phyloP scores from a whole-genome alignment of 2,888 invertebrate genomes.

The Cenopis cana region DNA sequence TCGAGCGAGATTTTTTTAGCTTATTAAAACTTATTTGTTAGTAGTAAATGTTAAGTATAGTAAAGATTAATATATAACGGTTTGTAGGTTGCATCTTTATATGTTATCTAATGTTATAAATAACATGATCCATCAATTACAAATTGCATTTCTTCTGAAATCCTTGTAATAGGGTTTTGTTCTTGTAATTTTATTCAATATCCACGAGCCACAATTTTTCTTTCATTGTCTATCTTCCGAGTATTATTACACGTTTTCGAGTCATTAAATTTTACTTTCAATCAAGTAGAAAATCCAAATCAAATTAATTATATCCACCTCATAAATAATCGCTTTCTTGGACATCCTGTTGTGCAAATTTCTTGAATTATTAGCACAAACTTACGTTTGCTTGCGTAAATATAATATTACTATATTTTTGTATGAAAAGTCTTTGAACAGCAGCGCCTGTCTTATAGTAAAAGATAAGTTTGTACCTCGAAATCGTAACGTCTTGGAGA shows the following conservation, averaged over 20 bases:
- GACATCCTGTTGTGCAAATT: slow-evolving; percentile 38
- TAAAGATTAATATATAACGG: no score
- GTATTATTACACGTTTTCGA: slow-evolving; percentile 11
- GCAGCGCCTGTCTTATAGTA: neutral
- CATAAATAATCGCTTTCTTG: slow-evolving; percentile 35
- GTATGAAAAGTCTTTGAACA: neutral
- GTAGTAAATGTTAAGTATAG: no score
- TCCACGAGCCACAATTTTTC: no score
- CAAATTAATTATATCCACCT: slow-evolving; percentile 25
- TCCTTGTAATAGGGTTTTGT: neutral
- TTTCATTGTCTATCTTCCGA: no score
- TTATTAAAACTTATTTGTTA: neutral
- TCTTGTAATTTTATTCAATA: no score
- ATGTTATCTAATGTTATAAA: no score
- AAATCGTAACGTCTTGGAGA: slow-evolving; percentile 58
- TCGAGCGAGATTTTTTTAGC: neutral
- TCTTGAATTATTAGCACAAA: slow-evolving; percentile 34
- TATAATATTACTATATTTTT: neutral
- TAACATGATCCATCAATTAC: neutral
- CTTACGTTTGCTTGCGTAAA: slow-evolving; percentile 13
- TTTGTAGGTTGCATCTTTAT: no score
- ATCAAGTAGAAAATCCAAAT: slow-evolving; percentile 35
- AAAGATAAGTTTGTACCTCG: slow-evolving; percentile 26
- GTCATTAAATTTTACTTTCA: slow-evolving; percentile 38
- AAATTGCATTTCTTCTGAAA: neutral